These are phyloP conservation scores for Chitala chitala DNA, from an alignment of 2,113 vertebrate genomes.

Conservation along the genomic window DNA sequence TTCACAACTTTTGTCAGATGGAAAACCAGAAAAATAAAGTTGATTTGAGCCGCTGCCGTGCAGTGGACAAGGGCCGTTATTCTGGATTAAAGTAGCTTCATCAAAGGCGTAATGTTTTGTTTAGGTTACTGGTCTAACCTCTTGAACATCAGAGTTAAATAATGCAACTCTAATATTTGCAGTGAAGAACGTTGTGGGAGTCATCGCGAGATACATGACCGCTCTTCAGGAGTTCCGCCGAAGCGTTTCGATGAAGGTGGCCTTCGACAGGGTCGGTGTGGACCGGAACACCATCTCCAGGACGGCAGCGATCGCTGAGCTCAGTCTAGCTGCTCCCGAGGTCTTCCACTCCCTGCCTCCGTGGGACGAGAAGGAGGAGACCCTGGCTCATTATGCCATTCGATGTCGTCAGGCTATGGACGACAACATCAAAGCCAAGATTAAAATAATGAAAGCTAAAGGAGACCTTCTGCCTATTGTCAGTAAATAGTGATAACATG, in stretches of 20 bases:
- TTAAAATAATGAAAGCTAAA: constrained; percentile 53
- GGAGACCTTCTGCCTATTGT: constrained; percentile 54
- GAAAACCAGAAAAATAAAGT: no score
- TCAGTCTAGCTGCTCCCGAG: constrained; percentile 51
- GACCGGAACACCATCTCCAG: constrained; percentile 57
- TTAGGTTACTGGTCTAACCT: no score
- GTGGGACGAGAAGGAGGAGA: constrained; percentile 58
- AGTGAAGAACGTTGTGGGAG: constrained; percentile 57
- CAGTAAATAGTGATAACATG: constrained; percentile 34
- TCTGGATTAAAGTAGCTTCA: no score
- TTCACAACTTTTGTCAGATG: no score
- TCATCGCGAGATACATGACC: constrained; percentile 52
- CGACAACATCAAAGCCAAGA: constrained; percentile 52
- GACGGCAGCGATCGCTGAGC: constrained; percentile 52
- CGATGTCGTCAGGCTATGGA: constrained; percentile 57
- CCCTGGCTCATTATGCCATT: constrained; percentile 49
- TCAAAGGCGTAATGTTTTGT: no score
- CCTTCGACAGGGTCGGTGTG: constrained; percentile 53
- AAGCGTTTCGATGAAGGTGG: constrained; percentile 55
- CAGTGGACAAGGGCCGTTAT: no score
- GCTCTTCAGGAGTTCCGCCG: constrained; percentile 52
- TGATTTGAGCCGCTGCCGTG: no score
- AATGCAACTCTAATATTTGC: neutral
- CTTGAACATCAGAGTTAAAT: neutral
- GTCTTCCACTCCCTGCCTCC: constrained; percentile 49